Evolutionary conservation across 2,797 vertebrate species (phyloP).

Genomic region (Antrozous pallidus): DNA sequence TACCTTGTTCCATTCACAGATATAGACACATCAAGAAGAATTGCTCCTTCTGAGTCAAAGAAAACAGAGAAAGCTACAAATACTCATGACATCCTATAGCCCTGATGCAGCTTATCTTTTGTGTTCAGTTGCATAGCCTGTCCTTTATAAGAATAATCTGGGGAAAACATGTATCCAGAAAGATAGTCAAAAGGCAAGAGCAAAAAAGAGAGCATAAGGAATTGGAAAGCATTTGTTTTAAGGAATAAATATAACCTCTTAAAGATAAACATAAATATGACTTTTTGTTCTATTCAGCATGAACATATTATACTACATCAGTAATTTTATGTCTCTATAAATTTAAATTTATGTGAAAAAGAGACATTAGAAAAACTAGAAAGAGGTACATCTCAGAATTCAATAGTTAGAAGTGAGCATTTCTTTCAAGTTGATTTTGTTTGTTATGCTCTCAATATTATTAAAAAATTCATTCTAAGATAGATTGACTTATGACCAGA

Average conservation of each 20-base stretch:
- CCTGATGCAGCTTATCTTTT: not conserved
- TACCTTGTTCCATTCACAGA: not conserved
- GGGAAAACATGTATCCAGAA: not conserved
- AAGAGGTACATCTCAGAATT: conserved; percentile 31
- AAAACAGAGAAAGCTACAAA: not conserved
- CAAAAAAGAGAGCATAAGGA: not conserved
- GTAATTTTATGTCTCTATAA: not conserved
- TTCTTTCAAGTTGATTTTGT: not conserved
- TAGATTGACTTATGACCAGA: conserved; percentile 53
- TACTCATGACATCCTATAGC: not conserved
- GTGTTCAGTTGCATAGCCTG: not conserved
- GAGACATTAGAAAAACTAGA: not conserved
- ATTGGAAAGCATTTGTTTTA: not conserved
- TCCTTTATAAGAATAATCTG: not conserved
- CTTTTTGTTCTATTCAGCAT: not conserved
- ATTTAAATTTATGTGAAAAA: not conserved
- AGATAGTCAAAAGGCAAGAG: not conserved
- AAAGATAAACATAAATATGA: not conserved
- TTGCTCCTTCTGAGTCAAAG: not conserved
- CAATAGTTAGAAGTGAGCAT: conserved; percentile 19
- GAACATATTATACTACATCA: not conserved
- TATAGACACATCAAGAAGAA: not conserved
- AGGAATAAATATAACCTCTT: not conserved
- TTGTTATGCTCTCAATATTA: conserved; percentile 20
- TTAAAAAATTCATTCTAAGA: conserved; percentile 49